A percentile compares a stretch with the other conserved stretches of the same genome.
These are phyloP conservation scores for Imbricaverruca yamaguchii DNA, from an alignment of 2,888 invertebrate genomes.

Conservation along the genomic window DNA sequence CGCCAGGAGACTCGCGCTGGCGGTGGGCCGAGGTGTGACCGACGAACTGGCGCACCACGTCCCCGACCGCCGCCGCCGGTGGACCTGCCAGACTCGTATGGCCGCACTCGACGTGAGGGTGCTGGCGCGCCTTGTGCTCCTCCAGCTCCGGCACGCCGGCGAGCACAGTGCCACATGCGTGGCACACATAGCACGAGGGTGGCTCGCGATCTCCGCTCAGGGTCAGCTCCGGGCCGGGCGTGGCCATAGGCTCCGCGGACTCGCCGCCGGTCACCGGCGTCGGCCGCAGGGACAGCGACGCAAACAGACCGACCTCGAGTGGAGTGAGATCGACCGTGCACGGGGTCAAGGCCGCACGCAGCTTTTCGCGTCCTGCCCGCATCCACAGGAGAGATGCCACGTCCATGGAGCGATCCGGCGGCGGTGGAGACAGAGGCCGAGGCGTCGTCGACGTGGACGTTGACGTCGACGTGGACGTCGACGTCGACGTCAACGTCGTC, in stretches of 20 bases:
- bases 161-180: constrained; percentile 69
- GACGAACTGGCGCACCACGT: background rate
- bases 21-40: background rate
- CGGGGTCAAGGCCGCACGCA: too few relatives aligned
- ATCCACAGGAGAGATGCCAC: background rate
- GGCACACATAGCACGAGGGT: constrained; percentile 73
- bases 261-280: background rate
- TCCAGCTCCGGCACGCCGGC: constrained; percentile 58
- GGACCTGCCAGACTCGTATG: constrained; percentile 29
- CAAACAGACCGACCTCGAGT: too few relatives aligned
- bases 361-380: background rate
- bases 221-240: constrained; percentile 25
- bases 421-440: background rate
- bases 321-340: too few relatives aligned
- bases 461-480: too few relatives aligned
- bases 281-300: background rate
- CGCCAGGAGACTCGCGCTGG: background rate
- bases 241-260: background rate
- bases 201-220: constrained; percentile 77
- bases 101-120: constrained; percentile 71
- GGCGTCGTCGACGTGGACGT: background rate
- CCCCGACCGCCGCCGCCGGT: background rate
- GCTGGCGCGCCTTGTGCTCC: constrained; percentile 70
- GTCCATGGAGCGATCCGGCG: background rate
- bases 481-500: too few relatives aligned